These are phyloP conservation scores for Muscidifurax raptorellus DNA, from an alignment of 1,140 invertebrate species.

Conservation along the genomic window DNA sequence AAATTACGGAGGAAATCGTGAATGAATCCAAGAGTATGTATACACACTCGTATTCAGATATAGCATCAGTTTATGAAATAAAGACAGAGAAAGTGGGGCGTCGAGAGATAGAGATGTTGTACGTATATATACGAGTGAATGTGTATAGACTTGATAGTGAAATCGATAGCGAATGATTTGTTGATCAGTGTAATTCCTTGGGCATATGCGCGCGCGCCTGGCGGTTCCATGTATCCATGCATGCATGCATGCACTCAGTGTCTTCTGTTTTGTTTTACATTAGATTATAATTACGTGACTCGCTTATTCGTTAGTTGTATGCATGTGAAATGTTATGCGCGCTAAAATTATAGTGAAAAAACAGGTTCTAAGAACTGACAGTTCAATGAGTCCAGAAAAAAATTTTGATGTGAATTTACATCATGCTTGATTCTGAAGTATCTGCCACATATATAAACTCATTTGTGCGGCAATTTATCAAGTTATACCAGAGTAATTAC, in stretches of 20 bases:
- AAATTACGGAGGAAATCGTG: slow-evolving; percentile 30
- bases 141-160: slow-evolving; percentile 32
- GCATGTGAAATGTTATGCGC: too few species aligned
- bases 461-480: too few species aligned
- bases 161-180: slow-evolving; percentile 38
- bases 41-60: neutral
- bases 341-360: too few species aligned
- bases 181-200: slow-evolving; percentile 1
- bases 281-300: neutral
- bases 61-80: slow-evolving; percentile 24
- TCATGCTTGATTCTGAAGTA: too few species aligned
- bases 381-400: too few species aligned
- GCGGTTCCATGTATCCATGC: too few species aligned
- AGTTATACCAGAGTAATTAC: neutral
- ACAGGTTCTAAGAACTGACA: too few species aligned
- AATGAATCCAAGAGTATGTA: neutral
- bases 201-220: too few species aligned
- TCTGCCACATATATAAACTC: too few species aligned
- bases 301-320: too few species aligned
- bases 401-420: too few species aligned
- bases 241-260: too few species aligned
- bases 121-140: slow-evolving; percentile 18
- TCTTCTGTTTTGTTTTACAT: neutral
- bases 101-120: slow-evolving; percentile 32
- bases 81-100: slow-evolving; percentile 52